Base-by-base conservation (phyloP, 2,888 invertebrate species). In the Siphonodentalium dalli region DNA sequence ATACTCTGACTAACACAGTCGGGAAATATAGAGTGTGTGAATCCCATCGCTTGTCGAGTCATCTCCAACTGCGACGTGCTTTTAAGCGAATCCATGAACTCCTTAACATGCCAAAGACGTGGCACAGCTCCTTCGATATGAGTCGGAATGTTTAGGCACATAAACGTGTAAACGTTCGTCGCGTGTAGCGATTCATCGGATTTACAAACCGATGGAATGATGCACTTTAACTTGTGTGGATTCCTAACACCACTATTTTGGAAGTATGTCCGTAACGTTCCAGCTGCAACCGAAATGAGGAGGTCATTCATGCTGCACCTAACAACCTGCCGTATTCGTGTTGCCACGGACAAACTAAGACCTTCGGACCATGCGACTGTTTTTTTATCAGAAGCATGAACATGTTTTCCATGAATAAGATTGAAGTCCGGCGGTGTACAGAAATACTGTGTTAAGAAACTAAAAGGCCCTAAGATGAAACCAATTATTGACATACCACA, bases 81-180 rank as follows among this genome's bases (percentile, higher is more conserved):
- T 65, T 82, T 83, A 46, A 85, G 74, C 34, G 83, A 81, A 42
- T 83, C 83, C 74, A 86, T 81, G 11, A 79, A 72, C 35, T 82
- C 79, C 34, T 85, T 82, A 26, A 85, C 83, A 39, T 83, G 83
- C 87, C 87, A 87, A 3, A 87, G 79, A 24, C 86, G 79, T 1
- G 86, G 86, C 24, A 87, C 84, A 31, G 84, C 83, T n/a, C 85
- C 86, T 70, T 87, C 86, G 2, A 83, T 83, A 61, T 83, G 83
- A 35, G 84, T 83, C 21, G 86, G 86, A 37, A 87, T 75, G 4
- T 65, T 54, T 4, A 82, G 51, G 15, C 75, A 71, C 26, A 80
- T 58, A 41, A 77, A 63, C 9, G 74, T 50, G 43, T 74, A 72
- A 44, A 73, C 53, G 53, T 69, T 69, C 9, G 66, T 61, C 15